phyloP scores from a whole-genome alignment of 92 coral and sea anemone genomes.

The Parazoanthus swiftii region DNA sequence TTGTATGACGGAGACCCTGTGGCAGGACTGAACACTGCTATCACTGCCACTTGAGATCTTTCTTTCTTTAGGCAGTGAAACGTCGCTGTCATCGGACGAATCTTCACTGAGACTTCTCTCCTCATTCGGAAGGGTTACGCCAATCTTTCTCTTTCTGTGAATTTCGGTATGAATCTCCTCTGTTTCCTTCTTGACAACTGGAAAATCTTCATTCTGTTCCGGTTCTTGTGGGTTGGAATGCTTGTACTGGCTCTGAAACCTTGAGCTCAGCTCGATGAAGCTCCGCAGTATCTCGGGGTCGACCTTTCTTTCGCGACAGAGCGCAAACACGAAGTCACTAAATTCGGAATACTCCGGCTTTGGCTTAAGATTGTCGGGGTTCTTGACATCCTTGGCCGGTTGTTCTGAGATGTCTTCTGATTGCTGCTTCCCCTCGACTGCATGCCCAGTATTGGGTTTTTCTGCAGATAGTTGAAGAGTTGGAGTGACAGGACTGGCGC shows the following conservation, averaged over 20 bases:
- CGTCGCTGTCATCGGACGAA: not conserved
- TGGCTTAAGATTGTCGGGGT: not conserved
- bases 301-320: slow-evolving; percentile 27
- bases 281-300: slow-evolving; percentile 37
- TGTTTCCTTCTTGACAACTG: slow-evolving; percentile 8
- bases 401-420: not conserved
- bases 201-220: not conserved
- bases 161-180: not conserved
- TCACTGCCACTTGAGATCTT: slow-evolving; percentile 32
- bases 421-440: slow-evolving; percentile 17
- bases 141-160: slow-evolving; percentile 21
- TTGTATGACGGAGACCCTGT: slow-evolving; percentile 82
- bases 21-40: slow-evolving; percentile 50
- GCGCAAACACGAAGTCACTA: slow-evolving; percentile 31
- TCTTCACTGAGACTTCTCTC: not conserved
- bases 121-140: not conserved
- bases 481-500: slow-evolving; percentile 4
- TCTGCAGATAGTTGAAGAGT: not conserved
- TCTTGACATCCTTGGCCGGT: not conserved
- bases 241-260: slow-evolving; percentile 11
- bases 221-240: not conserved
- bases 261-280: slow-evolving; percentile 30
- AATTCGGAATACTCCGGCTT: slow-evolving; percentile 9
- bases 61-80: slow-evolving; percentile 7
- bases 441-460: not conserved